phyloP scores from a whole-genome alignment of 2,113 vertebrate genomes.

The Scytalopus superciliaris region DNA sequence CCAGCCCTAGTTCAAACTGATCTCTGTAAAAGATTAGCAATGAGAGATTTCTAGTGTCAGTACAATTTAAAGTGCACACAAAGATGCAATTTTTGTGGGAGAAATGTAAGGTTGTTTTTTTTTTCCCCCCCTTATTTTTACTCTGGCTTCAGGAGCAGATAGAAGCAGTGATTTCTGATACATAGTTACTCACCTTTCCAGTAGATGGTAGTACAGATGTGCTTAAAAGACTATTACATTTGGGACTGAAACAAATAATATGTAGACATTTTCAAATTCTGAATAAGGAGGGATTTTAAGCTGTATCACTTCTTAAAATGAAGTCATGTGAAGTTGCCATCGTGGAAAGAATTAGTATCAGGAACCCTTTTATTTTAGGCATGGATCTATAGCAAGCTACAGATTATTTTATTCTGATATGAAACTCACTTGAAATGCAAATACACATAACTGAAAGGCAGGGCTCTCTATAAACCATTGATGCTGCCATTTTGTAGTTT shows the following conservation, averaged over 20 bases:
- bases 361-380: neutral
- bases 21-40: neutral
- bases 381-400: neutral
- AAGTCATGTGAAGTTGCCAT: neutral
- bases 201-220: slow-evolving; percentile 80
- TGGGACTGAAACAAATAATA: slow-evolving; percentile 21
- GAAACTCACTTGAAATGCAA: slow-evolving; percentile 19
- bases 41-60: neutral
- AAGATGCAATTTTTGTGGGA: neutral
- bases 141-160: neutral
- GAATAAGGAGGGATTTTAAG: slow-evolving; percentile 8
- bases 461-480: neutral
- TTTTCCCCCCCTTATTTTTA: neutral
- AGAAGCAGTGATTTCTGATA: slow-evolving; percentile 27
- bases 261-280: slow-evolving; percentile 1
- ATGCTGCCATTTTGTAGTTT: neutral
- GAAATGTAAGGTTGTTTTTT: neutral
- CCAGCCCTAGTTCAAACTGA: neutral
- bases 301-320: slow-evolving; percentile 18
- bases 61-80: neutral
- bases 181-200: slow-evolving; percentile 76
- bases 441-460: neutral
- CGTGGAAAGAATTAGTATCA: neutral
- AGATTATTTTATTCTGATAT: slow-evolving; percentile 3
- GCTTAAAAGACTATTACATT: slow-evolving; percentile 52